A percentile compares a stretch with the other conserved stretches of the same genome.
phyloP scores from a whole-genome alignment of 2,797 vertebrate species.

The Sciaenops ocellatus region DNA sequence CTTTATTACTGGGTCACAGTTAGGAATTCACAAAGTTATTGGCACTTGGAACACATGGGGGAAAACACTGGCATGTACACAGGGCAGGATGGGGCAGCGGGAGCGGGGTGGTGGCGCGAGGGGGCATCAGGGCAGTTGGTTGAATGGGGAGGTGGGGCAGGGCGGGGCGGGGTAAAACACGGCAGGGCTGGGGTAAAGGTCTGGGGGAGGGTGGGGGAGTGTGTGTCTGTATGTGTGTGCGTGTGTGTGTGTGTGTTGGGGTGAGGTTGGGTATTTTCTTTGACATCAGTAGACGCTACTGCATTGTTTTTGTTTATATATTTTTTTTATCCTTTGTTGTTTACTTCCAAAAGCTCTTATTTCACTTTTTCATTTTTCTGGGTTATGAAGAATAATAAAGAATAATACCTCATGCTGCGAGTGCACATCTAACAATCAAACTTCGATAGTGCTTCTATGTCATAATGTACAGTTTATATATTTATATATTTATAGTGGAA shows the following conservation, averaged over 20 bases:
- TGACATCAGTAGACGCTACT: conserved; percentile 82
- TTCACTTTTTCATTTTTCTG: conserved; percentile 64
- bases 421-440: conserved; percentile 87
- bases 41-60: conserved; percentile 91
- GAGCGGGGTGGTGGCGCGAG: background rate
- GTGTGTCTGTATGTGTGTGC: conserved; percentile 5
- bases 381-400: conserved; percentile 80
- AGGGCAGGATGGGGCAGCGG: conserved; percentile 34
- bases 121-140: conserved; percentile 25
- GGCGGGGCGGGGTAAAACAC: conserved; percentile 8
- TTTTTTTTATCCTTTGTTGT: conserved; percentile 29
- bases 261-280: conserved; percentile 64
- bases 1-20: conserved; percentile 89
- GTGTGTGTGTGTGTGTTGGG: conserved; percentile 17
- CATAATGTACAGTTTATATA: conserved; percentile 86
- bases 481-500: conserved; percentile 81
- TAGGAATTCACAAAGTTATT: conserved; percentile 90
- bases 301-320: conserved; percentile 62
- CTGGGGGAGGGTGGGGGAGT: background rate
- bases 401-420: conserved; percentile 87
- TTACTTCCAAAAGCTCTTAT: conserved; percentile 66
- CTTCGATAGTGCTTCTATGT: conserved; percentile 85
- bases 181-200: conserved; percentile 32
- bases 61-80: conserved; percentile 84
- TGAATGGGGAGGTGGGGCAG: conserved; percentile 17